Base-by-base conservation (phyloP, 2,888 invertebrate genomes). In the Dolichopus griseipennis region DNA sequence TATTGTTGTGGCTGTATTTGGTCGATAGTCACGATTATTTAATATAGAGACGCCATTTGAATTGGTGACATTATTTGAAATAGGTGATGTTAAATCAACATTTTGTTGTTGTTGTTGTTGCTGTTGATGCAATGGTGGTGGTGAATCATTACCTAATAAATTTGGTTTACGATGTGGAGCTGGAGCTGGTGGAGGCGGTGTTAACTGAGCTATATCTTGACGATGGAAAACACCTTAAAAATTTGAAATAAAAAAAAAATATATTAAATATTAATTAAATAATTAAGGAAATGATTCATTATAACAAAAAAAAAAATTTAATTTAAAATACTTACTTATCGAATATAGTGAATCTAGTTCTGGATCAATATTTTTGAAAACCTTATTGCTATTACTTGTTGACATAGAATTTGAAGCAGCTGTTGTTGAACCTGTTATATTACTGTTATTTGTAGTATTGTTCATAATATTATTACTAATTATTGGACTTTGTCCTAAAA, bases 261-360 rank as follows among this genome's bases (percentile, higher is more conserved):
- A 2, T 5, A 61, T 27, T 5, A 27, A 27, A 5, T 61, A 18
- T 20, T 20, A 18, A 61, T 5, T 18, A 61, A 5, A 4, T 20
- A 61, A 61, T 61, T 52, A 18, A n/a, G 12, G 12, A 52, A 52
- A 18, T 61, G 20, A 61, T 18, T n/a, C n/a, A n/a, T n/a, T n/a
- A n/a, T n/a, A n/a, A n/a, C n/a, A n/a, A n/a, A n/a, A 61, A 20
- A 61, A 20, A 61, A 2, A 7, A 20, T 2, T 61, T 9, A 22
- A 10, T 21, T 8, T 63, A 1, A 12, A n/a, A 33, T 20, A 77
- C 81, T 81, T 77, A 87, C 88, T 87, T 74, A 91, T 82, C 12
- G 90, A 90, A 79, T 91, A 91, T 69, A 92, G 81, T 0, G 90
- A 89, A 76, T 91, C 90, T 72, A 91, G 80, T 74, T 91, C 91